Evolutionary conservation across 2,113 vertebrate species (phyloP), one percentile per base, ranked within the genome.

Genomic region (Muntiacus reevesi): DNA sequence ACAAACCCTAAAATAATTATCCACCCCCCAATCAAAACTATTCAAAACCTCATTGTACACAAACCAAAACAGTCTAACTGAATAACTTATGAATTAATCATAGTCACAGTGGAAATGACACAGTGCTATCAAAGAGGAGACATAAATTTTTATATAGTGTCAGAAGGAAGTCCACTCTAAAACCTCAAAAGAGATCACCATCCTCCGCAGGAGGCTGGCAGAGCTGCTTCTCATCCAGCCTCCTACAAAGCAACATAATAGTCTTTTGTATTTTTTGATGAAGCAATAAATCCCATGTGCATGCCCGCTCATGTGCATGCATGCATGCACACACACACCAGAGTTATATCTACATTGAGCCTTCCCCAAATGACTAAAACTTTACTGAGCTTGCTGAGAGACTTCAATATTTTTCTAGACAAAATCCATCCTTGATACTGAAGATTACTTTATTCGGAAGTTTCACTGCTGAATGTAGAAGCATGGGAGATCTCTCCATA

Each of bases 1-100:
- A 94, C n/a, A 94, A 81, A 95, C 40, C 43, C 83, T 71, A n/a
- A 85, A 95, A 96, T 40, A 87, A 78, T 59, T 84, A 84, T 45
- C 27, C 5, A 50, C 0, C 30, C 15, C 11, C 11, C 79, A 93
- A 50, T 54, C 1, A 36, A 93, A 89, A 47, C 47, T 55, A 91
- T 64, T 60, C 3, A 74, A 83, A 89, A 45, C 10, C 3, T 84
- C 16, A 78, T 54, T 91, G 25, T 36, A 86, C 33, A 83, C 14
- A 78, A 74, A 59, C 50, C 27, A 78, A 87, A 96, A 85, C 0
- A 36, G 1, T 67, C 40, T 87, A 78, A 82, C 27, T 78, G 88
- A 88, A 78, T 94, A 95, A 57, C 17, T 28, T 86, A 14, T 83
- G 62, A 87, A 12, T 12, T 71, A 40, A 55, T 94, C n/a, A 59